Conservation (phyloP, 2,113 vertebrate genomes). For the Egretta garzetta region DNA sequence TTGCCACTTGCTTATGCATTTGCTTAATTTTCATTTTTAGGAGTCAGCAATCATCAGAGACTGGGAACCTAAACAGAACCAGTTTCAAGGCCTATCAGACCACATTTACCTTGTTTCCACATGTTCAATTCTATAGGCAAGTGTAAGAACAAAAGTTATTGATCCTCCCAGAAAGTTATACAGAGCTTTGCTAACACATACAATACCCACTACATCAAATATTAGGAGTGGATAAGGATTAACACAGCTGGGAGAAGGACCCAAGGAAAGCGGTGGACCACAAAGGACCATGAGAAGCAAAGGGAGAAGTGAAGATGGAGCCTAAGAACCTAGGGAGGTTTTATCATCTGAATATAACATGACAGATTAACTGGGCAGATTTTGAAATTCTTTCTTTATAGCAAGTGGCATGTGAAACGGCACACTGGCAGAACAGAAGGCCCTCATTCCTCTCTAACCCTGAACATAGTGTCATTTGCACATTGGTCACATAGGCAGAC, state of each 20-base stretch:
- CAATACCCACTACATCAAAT: background rate
- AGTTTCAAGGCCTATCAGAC: background rate
- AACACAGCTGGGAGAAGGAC: background rate
- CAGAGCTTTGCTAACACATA: background rate
- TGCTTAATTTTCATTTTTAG: background rate
- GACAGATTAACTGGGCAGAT: background rate
- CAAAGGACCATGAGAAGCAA: background rate
- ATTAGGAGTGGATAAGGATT: background rate
- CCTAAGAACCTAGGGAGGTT: background rate
- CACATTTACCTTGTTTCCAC: background rate
- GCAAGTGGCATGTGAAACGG: background rate
- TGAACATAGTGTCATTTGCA: background rate
- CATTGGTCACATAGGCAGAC: background rate
- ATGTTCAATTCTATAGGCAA: background rate
- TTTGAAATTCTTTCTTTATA: background rate
- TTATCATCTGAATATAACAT: background rate
- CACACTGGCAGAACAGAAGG: background rate
- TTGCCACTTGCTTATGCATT: background rate
- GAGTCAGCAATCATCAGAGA: background rate
- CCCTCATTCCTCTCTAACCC: background rate
- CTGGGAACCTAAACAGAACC: background rate
- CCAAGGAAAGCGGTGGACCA: rapidly evolving
- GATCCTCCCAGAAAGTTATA: background rate
- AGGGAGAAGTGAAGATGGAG: background rate
- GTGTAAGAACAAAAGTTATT: background rate